Conservation (phyloP, 2,888 invertebrate genomes). For the Digitonthophagus gazella region DNA sequence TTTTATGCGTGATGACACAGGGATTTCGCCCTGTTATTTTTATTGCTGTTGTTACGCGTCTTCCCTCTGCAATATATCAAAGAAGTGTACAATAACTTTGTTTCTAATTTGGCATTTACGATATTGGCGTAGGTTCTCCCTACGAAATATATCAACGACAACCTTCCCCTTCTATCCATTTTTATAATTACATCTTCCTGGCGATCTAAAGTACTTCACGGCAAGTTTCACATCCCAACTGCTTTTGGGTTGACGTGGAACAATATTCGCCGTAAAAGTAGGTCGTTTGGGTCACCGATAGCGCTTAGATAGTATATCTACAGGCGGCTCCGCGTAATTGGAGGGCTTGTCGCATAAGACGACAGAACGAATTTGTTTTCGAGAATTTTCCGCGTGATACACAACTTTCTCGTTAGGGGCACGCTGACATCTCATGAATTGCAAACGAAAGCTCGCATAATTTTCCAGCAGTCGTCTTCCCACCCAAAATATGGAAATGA, state of each 20-base stretch:
- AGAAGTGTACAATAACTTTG: neutral
- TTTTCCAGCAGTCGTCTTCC: conserved; percentile 3
- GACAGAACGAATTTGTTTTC: conserved; percentile 7
- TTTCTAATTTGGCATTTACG: neutral
- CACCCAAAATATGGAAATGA: neutral
- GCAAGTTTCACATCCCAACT: too few species aligned
- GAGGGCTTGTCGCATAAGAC: neutral
- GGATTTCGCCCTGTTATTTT: neutral
- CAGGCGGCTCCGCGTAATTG: neutral
- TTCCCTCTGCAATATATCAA: neutral
- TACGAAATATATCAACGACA: neutral
- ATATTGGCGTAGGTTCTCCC: neutral
- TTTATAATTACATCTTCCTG: neutral
- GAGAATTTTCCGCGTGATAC: conserved; percentile 15
- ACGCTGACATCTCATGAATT: conserved; percentile 28
- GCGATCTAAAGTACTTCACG: too few species aligned
- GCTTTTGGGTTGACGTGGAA: neutral
- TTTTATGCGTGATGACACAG: neutral
- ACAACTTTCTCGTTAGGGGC: conserved; percentile 26
- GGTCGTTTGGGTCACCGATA: neutral
- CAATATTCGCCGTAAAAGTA: neutral
- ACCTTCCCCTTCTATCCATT: neutral
- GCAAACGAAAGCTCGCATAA: conserved; percentile 20
- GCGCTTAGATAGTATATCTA: neutral
- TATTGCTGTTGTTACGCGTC: neutral